phyloP scores from a whole-genome alignment of 2,113 vertebrate genomes.

The Nycticorax nycticorax region DNA sequence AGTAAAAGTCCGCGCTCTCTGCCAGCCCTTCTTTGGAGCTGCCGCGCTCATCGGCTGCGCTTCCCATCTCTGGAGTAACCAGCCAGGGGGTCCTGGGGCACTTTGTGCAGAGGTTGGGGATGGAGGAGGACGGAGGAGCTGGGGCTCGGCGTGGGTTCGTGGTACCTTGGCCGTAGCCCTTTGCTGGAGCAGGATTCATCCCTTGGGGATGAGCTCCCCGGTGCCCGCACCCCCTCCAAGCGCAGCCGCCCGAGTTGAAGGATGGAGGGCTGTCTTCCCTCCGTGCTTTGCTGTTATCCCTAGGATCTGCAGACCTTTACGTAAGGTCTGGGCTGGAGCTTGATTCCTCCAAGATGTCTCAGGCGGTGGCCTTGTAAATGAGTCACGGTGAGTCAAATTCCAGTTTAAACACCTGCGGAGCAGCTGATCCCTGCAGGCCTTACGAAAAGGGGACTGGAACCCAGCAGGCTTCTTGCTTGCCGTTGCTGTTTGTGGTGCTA shows the following conservation, averaged over 20 bases:
- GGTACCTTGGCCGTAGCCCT: rapidly evolving
- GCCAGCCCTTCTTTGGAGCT: not conserved
- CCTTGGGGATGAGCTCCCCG: not conserved
- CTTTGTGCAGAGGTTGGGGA: not conserved
- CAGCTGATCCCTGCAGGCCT: not conserved
- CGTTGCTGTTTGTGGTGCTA: rapidly evolving
- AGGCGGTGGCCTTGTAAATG: not conserved
- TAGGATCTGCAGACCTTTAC: not conserved
- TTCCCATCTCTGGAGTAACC: not conserved
- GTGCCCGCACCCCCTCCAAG: rapidly evolving
- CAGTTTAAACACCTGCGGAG: not conserved
- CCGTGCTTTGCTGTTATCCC: not conserved
- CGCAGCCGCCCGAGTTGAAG: rapidly evolving
- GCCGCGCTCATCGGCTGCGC: rapidly evolving
- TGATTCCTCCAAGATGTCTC: not conserved
- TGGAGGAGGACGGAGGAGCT: not conserved
- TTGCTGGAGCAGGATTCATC: not conserved
- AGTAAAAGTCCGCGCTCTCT: rapidly evolving
- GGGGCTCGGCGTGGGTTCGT: not conserved
- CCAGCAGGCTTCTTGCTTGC: not conserved
- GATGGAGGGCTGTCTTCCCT: not conserved
- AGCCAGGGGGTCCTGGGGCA: not conserved
- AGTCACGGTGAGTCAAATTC: not conserved
- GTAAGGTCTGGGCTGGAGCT: not conserved
- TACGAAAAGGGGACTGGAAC: not conserved